phyloP scores from a whole-genome alignment of 1,140 invertebrate genomes.

The honey bee (Apis mellifera) region DNA sequence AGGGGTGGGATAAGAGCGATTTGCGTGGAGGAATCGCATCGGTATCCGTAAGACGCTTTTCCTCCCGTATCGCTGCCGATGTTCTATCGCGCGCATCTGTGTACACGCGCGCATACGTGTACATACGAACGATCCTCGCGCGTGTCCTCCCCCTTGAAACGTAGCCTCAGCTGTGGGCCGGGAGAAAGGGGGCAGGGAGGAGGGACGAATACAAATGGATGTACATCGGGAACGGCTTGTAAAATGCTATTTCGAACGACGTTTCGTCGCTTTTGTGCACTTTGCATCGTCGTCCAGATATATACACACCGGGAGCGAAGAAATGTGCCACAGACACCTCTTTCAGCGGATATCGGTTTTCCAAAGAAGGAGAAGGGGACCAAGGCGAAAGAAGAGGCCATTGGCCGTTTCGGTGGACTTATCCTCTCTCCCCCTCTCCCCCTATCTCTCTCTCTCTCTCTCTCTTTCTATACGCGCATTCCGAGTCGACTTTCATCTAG shows the following conservation, averaged over 20 bases:
- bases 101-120: background rate
- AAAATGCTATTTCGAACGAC: conserved; percentile 51
- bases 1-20: conserved; percentile 10
- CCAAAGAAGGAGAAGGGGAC: conserved; percentile 53
- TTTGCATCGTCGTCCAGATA: conserved; percentile 43
- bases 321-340: conserved; percentile 62
- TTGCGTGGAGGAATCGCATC: conserved; percentile 18
- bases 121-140: background rate
- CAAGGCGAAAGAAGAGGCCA: conserved; percentile 29
- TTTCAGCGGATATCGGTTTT: conserved; percentile 70
- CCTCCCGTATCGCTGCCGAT: conserved; percentile 31
- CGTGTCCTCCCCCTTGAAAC: background rate
- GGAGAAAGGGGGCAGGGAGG: background rate
- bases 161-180: background rate
- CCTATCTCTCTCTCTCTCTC: background rate
- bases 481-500: conserved; percentile 43
- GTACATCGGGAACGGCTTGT: conserved; percentile 37
- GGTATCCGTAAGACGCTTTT: conserved; percentile 21
- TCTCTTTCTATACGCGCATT: conserved; percentile 12
- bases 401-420: conserved; percentile 56
- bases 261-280: conserved; percentile 42
- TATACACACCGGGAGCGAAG: conserved; percentile 26
- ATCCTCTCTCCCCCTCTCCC: conserved; percentile 31
- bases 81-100: conserved; percentile 1
- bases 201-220: conserved; percentile 49